Percentiles rank a stretch among this genome's conserved stretches.
Evolutionary conservation across 2,797 vertebrate species (phyloP).

Genomic region (Spondyliosoma cantharus): DNA sequence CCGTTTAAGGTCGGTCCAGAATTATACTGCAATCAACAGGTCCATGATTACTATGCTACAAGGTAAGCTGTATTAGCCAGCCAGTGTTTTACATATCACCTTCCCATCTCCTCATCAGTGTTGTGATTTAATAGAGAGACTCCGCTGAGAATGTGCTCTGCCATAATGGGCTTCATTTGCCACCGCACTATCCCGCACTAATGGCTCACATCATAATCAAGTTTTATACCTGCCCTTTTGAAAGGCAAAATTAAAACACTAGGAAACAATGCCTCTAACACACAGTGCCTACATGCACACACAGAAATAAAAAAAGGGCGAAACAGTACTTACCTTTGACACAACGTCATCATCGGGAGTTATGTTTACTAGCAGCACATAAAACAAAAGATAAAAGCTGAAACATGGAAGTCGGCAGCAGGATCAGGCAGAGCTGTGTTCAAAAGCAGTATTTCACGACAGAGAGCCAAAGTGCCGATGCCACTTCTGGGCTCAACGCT

Average conservation of each 20-base stretch:
- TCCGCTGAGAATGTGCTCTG: slow-evolving; percentile 12
- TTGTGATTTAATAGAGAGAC: slow-evolving; percentile 20
- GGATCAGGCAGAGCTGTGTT: slow-evolving; percentile 13
- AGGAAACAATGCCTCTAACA: not conserved
- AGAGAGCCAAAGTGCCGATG: slow-evolving; percentile 1
- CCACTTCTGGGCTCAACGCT: slow-evolving; percentile 1
- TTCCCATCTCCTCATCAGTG: slow-evolving; percentile 1
- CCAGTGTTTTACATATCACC: slow-evolving; percentile 16
- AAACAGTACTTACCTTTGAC: not conserved
- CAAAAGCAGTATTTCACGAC: slow-evolving; percentile 16
- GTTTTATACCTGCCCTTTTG: slow-evolving; percentile 15
- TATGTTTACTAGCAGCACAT: slow-evolving; percentile 20
- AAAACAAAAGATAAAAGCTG: slow-evolving; percentile 20
- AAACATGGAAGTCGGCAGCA: slow-evolving; percentile 17
- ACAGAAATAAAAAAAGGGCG: not conserved
- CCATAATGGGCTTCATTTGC: slow-evolving; percentile 17
- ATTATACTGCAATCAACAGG: slow-evolving; percentile 36
- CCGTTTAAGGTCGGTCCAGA: slow-evolving; percentile 11
- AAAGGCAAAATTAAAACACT: not conserved
- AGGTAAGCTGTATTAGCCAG: slow-evolving; percentile 4
- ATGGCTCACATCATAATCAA: slow-evolving; percentile 18
- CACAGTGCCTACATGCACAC: not conserved
- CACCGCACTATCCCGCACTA: slow-evolving; percentile 9
- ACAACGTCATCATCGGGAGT: slow-evolving; percentile 9
- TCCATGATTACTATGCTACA: slow-evolving; percentile 32